Evolutionary conservation across 1,140 invertebrate species (phyloP), one percentile per base, ranked within the genome.

Genomic region (Galleria mellonella): DNA sequence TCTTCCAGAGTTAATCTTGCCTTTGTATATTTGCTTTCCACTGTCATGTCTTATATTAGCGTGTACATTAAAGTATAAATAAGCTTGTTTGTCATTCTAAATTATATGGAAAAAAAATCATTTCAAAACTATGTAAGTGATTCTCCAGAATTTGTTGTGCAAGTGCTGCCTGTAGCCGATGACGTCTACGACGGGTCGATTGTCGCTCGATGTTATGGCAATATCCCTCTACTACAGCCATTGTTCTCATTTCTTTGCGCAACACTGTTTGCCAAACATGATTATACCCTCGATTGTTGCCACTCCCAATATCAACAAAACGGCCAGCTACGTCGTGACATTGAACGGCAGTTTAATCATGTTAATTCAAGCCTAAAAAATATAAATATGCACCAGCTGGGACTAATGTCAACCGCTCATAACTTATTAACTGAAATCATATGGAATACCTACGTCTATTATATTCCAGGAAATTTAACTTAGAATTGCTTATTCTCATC

Each of bases 201-300:
- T 51, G 50, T 55, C 43, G 59, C 35, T 39, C 44, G 37, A 62
- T 83, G 62, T 83, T 83, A 79, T 83, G 70, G 72, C 65, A 83
- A 79, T 59, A 78, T 62, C 55, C 51, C 57, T 62, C 51, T 63
- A 58, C 51, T 44, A 48, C 51, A 51, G 47, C 64, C 66, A 78
- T 83, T 78, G 75, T 83, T 82, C 76, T 53, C 50, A 50, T 61
- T 71, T 55, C 49, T 62, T 76, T 74, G 57, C 67, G 64, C 70
- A 78, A 76, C 56, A 40, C 35, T 77, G 65, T 83, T 79, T 83
- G 60, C 44, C 60, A 79, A 83, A 83, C 68, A 83, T 69, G 58
- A 49, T 52, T 53, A 54, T 39, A 44, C 51, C 59, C 55, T 51
- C 60, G 46, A 74, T 69, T 72, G 71, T 74, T 76, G 64, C 52